A percentile compares a stretch with the other conserved stretches of the same genome.
phyloP scores from a whole-genome alignment of 2,888 invertebrate species.

The Epiblema foenella region DNA sequence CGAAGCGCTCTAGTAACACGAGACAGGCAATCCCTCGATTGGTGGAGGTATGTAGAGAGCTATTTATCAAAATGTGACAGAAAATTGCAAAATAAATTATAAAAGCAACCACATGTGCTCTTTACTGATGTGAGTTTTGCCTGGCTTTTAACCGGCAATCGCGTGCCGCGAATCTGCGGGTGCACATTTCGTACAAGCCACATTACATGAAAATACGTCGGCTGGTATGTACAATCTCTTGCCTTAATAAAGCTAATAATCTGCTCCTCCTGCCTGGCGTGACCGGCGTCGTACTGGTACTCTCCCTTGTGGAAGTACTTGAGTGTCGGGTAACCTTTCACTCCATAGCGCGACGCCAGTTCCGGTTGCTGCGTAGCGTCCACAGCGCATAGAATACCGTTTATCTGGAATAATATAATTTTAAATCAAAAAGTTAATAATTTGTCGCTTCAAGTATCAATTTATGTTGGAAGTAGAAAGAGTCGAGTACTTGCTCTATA shows the following conservation, averaged over 20 bases:
- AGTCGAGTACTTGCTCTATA: no score
- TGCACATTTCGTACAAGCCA: no score
- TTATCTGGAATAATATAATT: conserved; percentile 75
- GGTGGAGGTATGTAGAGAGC: no score
- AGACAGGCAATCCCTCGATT: neutral
- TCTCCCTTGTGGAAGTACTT: conserved; percentile 92
- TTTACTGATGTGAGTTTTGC: no score
- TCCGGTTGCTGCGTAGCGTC: conserved; percentile 92
- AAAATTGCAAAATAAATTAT: no score
- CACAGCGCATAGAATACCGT: conserved; percentile 91
- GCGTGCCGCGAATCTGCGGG: no score
- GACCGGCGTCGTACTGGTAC: conserved; percentile 91
- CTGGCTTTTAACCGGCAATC: no score
- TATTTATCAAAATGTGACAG: no score
- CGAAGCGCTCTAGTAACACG: no score
- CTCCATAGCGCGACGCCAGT: conserved; percentile 88
- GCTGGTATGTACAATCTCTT: conserved; percentile 17
- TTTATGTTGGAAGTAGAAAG: no score
- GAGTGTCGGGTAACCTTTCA: conserved; percentile 92
- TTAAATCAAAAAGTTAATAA: neutral
- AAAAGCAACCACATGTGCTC: no score
- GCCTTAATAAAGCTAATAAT: conserved; percentile 93
- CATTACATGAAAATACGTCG: no score
- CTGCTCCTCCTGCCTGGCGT: conserved; percentile 90
- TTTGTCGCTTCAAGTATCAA: neutral